A percentile compares a stretch with the other conserved stretches of the same genome.
These are phyloP conservation scores for Oryzias melastigma DNA, from an alignment of 2,113 vertebrate species.

Conservation along the genomic window DNA sequence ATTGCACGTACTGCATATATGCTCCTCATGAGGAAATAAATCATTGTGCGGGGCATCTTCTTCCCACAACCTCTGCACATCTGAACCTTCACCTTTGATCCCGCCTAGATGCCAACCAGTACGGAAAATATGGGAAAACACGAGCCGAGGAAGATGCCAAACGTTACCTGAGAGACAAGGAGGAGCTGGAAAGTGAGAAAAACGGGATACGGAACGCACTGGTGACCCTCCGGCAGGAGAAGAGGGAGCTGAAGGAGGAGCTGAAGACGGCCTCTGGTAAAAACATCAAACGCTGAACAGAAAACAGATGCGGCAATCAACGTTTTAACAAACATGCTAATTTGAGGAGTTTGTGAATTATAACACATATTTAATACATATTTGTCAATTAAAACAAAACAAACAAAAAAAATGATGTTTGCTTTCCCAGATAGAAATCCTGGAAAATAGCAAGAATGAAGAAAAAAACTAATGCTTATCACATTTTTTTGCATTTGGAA, in stretches of 20 bases:
- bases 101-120: constrained; percentile 87
- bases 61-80: constrained; percentile 63
- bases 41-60: constrained; percentile 5
- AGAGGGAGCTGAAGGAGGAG: constrained; percentile 84
- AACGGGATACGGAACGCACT: constrained; percentile 83
- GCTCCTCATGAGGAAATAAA: background rate
- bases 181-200: constrained; percentile 89
- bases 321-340: no score
- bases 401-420: no score
- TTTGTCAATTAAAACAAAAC: no score
- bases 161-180: constrained; percentile 87
- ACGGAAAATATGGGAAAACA: constrained; percentile 92
- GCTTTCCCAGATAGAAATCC: no score
- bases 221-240: constrained; percentile 84
- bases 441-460: no score
- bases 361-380: no score
- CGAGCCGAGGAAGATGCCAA: constrained; percentile 93
- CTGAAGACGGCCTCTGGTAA: constrained; percentile 84
- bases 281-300: background rate
- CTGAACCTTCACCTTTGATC: constrained; percentile 48
- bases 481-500: no score
- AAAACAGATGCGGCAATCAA: background rate
- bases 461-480: no score
- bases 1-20: background rate
- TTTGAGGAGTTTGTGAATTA: no score